phyloP scores from a whole-genome alignment of 2,888 invertebrate species.

The Aphrophora alni region DNA sequence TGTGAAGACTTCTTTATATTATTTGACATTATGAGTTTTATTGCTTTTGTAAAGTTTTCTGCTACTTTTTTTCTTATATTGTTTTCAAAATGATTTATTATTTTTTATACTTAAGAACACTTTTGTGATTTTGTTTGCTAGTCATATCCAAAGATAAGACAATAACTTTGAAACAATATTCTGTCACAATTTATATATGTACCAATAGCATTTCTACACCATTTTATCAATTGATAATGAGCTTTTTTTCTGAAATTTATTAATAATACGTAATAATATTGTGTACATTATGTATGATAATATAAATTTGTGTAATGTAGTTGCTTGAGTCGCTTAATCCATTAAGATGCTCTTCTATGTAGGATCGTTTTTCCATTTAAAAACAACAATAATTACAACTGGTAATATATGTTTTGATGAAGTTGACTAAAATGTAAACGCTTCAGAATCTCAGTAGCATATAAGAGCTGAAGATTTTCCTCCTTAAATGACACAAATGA shows the following conservation, averaged over 20 bases:
- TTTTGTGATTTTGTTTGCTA: slow-evolving; percentile 20
- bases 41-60: background rate
- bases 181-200: background rate
- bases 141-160: slow-evolving; percentile 30
- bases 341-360: too few species aligned
- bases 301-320: background rate
- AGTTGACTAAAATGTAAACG: too few species aligned
- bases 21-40: background rate
- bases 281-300: background rate
- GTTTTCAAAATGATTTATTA: too few species aligned
- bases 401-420: too few species aligned
- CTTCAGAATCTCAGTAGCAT: too few species aligned
- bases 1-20: background rate
- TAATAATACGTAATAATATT: background rate
- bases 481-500: too few species aligned
- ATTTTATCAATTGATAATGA: background rate
- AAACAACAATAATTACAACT: too few species aligned
- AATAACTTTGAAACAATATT: background rate
- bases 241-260: background rate
- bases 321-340: background rate
- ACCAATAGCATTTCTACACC: background rate
- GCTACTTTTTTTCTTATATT: background rate
- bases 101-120: background rate
- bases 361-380: too few species aligned
- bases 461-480: too few species aligned